phyloP scores from a whole-genome alignment of 2,888 invertebrate species.

The Osedax fenrisi region DNA sequence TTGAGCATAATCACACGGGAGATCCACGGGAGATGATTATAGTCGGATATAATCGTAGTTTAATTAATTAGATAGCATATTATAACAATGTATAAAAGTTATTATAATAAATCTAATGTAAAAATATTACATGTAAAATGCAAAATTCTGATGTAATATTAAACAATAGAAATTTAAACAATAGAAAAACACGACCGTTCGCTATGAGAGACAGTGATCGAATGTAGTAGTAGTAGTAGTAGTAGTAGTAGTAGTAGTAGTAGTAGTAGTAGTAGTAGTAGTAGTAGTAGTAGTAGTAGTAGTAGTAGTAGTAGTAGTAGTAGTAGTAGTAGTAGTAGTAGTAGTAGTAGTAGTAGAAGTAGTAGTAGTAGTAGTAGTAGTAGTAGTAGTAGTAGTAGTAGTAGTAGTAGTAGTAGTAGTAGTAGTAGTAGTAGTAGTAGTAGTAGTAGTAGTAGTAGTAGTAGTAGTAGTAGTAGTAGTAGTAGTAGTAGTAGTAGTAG shows the following conservation, averaged over 20 bases:
- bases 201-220: no score
- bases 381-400: slow-evolving; percentile 2
- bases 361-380: slow-evolving; percentile 6
- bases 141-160: no score
- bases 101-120: no score
- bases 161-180: no score
- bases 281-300: slow-evolving; percentile 11
- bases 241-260: not conserved
- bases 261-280: not conserved
- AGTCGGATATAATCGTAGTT: no score
- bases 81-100: no score
- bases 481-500: not conserved
- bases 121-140: no score
- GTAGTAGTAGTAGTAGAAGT: not conserved
- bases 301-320: slow-evolving; percentile 5
- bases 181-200: no score
- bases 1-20: no score
- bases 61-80: no score
- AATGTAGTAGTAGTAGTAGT: not conserved
- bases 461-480: not conserved
- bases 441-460: slow-evolving; percentile 9
- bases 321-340: slow-evolving; percentile 9
- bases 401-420: slow-evolving; percentile 14
- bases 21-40: no score
- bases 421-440: slow-evolving; percentile 5